phyloP scores from a whole-genome alignment of 2,888 invertebrate genomes.

The Drosophila nr. fundita region DNA sequence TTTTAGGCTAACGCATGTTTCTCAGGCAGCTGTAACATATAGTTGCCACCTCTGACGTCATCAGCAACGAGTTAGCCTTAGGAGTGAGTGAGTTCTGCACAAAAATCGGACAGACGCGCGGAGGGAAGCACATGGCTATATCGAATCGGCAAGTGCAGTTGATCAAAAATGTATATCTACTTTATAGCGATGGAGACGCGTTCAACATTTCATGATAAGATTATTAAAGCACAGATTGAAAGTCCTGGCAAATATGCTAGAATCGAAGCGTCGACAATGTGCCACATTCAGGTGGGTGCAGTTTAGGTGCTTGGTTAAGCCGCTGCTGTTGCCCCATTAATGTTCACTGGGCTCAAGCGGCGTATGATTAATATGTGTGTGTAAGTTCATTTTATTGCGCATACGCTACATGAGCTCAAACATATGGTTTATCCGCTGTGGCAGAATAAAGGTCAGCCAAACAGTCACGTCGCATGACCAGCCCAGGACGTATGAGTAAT shows the following conservation, averaged over 20 bases:
- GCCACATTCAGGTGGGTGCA: background rate
- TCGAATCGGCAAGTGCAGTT: background rate
- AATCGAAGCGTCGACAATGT: background rate
- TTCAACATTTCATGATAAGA: background rate
- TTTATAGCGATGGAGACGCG: background rate
- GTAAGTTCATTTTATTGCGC: conserved; percentile 60
- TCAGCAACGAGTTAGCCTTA: too few species aligned
- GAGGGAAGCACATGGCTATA: background rate
- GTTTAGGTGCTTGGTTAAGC: background rate
- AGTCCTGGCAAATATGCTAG: background rate
- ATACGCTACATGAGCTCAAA: conserved; percentile 42
- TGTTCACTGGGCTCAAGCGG: conserved; percentile 29
- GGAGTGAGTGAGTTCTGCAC: too few species aligned
- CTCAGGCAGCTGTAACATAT: too few species aligned
- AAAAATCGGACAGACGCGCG: background rate
- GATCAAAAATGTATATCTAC: background rate
- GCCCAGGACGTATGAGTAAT: conserved; percentile 55
- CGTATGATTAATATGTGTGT: conserved; percentile 64
- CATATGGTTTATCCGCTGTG: conserved; percentile 24
- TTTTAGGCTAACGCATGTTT: background rate
- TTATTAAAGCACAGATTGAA: background rate
- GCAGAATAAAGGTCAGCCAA: conserved; percentile 51
- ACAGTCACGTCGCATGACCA: conserved; percentile 30
- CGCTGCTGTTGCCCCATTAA: conserved; percentile 30
- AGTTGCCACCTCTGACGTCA: too few species aligned